Base-by-base conservation (phyloP, 2,113 vertebrate species). In the Procavia capensis region DNA sequence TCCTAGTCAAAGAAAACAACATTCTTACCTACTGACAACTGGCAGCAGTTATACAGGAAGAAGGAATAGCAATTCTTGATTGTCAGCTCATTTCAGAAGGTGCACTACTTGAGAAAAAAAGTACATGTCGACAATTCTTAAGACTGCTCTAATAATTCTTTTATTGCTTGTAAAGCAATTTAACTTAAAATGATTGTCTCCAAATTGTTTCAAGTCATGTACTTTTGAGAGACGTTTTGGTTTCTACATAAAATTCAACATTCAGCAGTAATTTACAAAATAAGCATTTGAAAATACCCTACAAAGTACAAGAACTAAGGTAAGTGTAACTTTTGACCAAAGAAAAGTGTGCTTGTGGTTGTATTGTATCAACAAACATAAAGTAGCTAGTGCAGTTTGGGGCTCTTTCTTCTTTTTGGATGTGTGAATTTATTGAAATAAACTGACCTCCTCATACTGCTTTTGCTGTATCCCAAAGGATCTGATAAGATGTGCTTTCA, bases 81-180 rank as follows among this genome's bases (percentile, higher is more conserved):
- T 87, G 41, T 9, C 57, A 83, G 2, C 88, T 85, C 34, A 95
- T 83, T 93, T 96, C 78, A 79, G 66, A 75, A 24, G 94, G 7
- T 7, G 94, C n/a, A 94, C 63, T 92, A 85, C 20, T 85, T 85
- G 61, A 91, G 25, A 78, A 24, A 59, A 85, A 94, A 85, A 78
- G 34, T 76, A 47, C 29, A 79, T 88, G 83, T 91, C 54, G 59
- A 80, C 39, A 88, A 41, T 83, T 84, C 19, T 7, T 45, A 79
- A 61, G 45, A 16, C 29, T 68, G 16, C 89, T 74, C 45, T 66
- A 86, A 39, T 74, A 61, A 59, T 96, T 95, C n/a, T 93, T 96
- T 94, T 41, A 95, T 61, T 93, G 24, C 8, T 36, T 43, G 61
- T 76, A 92, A 96, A 75, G n/a, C 34, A 92, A 66, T 82, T 95